phyloP scores from a whole-genome alignment of 1,140 invertebrate genomes.

The Ips typographus region DNA sequence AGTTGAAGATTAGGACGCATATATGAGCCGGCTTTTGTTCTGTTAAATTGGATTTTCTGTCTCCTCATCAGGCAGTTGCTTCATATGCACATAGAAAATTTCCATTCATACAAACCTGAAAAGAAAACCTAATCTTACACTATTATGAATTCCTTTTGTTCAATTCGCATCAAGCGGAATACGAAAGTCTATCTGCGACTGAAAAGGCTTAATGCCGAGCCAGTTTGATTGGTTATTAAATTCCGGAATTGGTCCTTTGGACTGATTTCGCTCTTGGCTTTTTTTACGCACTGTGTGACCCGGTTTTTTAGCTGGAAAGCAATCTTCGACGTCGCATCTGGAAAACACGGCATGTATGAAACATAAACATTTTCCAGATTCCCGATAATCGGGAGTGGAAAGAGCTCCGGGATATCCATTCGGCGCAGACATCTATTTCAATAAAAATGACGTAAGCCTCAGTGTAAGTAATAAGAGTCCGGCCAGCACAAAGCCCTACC shows the following conservation, averaged over 20 bases:
- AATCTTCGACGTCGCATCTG: slow-evolving; percentile 22
- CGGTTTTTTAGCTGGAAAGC: slow-evolving; percentile 1
- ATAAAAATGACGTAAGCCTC: slow-evolving; percentile 31
- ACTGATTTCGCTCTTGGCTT: not conserved
- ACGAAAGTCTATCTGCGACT: not conserved
- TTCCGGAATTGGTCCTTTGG: not conserved
- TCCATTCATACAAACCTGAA: slow-evolving; percentile 31
- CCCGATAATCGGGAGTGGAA: slow-evolving; percentile 7
- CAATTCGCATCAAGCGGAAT: slow-evolving; percentile 14
- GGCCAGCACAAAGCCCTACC: slow-evolving; percentile 5
- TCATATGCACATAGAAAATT: slow-evolving; percentile 41
- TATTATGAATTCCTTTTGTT: slow-evolving; percentile 39
- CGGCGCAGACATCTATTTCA: slow-evolving; percentile 34
- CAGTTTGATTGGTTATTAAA: not conserved
- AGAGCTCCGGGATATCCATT: slow-evolving; percentile 28
- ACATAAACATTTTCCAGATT: slow-evolving; percentile 33
- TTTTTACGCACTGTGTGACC: no score
- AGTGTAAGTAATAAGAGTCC: slow-evolving; percentile 20
- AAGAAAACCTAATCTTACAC: slow-evolving; percentile 34
- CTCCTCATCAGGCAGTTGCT: slow-evolving; percentile 40
- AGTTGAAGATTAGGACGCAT: slow-evolving; percentile 28
- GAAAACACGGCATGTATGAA: slow-evolving; percentile 31
- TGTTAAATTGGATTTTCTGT: slow-evolving; percentile 38
- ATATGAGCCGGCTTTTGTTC: slow-evolving; percentile 31
- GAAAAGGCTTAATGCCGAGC: not conserved